Evolutionary conservation across 1,140 invertebrate species (phyloP).

Genomic region (Amyelois transitella): DNA sequence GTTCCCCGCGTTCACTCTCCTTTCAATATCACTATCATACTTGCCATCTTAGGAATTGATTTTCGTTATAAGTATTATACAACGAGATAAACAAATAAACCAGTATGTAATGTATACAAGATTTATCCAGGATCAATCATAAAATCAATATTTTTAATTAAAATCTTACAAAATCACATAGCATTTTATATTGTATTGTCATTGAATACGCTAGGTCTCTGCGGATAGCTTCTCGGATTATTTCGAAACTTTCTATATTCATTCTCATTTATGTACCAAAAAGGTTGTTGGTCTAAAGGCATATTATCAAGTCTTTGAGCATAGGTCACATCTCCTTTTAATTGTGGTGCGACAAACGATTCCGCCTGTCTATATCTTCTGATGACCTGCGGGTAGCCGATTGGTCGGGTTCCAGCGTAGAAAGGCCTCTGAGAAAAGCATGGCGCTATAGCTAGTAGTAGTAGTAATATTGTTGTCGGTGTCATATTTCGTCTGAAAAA

Average conservation of each 20-base stretch:
- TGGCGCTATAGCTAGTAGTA: neutral
- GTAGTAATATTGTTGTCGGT: neutral
- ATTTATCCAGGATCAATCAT: too few relatives aligned
- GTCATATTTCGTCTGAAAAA: neutral
- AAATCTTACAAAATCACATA: neutral
- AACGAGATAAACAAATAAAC: neutral
- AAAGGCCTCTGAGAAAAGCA: neutral
- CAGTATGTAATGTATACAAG: neutral
- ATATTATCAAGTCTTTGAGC: constrained; percentile 39
- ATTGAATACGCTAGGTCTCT: constrained; percentile 18
- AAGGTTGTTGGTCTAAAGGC: constrained; percentile 57
- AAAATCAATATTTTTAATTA: neutral
- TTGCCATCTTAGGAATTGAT: too few relatives aligned
- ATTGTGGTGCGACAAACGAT: constrained; percentile 12
- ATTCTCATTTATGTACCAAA: constrained; percentile 54
- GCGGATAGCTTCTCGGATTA: constrained; percentile 22
- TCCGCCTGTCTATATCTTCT: neutral
- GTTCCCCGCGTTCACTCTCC: too few relatives aligned
- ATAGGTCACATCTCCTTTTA: constrained; percentile 46
- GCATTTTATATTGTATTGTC: neutral
- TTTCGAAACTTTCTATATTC: constrained; percentile 14
- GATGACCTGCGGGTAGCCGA: constrained; percentile 14
- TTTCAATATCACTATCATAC: too few relatives aligned
- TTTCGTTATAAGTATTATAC: too few relatives aligned
- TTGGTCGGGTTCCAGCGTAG: constrained; percentile 6